Base-by-base conservation (phyloP, 1,140 invertebrate species). In the Bacillus rossius region DNA sequence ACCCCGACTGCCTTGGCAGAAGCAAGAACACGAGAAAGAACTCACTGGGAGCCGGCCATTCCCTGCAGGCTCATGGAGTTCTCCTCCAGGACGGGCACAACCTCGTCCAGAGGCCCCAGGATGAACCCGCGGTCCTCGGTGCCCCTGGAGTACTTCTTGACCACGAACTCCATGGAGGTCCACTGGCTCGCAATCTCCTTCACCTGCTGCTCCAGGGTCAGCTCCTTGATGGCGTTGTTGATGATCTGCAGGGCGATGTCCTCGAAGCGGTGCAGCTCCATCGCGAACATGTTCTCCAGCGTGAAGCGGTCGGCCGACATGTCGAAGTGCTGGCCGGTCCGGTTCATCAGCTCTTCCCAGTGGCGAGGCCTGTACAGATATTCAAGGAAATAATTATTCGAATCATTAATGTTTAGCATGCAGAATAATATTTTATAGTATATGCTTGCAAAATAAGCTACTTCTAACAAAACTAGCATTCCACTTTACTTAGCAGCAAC, bases 11-110 rank as follows among this genome's bases (percentile, higher is more conserved):
- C n/a, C n/a, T n/a, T n/a, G n/a, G n/a, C n/a, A n/a, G n/a, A n/a
- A n/a, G n/a, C n/a, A n/a, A n/a, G n/a, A n/a, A n/a, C n/a, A n/a
- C n/a, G n/a, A n/a, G 10, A 10, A 34, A 34, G 3, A 25, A 72
- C 74, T 73, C 62, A 84, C 78, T 88, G 85, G 16, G 92, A 95
- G 0, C 87, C 88, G 13, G 88, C 87, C 88, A 96, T 95, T 50
- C 88, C 91, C 73, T 94, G 92, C 20, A 96, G 70, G 66, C 88
- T 90, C 84, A 95, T 89, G 42, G 86, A 84, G 66, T 94, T 91
- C 67, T 96, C 92, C 70, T 96, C 92, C 0, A 96, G 70, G 10
- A 85, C 79, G 70, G 87, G 84, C 48, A 86, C 80, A 29, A 94
- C 81, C 52, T 95, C 91, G 62, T 94, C 89, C 25, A 90, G 82